A percentile compares a stretch with the other conserved stretches of the same genome.
phyloP scores from a whole-genome alignment of 2,113 vertebrate genomes.

The Thinocorus orbignyianus region DNA sequence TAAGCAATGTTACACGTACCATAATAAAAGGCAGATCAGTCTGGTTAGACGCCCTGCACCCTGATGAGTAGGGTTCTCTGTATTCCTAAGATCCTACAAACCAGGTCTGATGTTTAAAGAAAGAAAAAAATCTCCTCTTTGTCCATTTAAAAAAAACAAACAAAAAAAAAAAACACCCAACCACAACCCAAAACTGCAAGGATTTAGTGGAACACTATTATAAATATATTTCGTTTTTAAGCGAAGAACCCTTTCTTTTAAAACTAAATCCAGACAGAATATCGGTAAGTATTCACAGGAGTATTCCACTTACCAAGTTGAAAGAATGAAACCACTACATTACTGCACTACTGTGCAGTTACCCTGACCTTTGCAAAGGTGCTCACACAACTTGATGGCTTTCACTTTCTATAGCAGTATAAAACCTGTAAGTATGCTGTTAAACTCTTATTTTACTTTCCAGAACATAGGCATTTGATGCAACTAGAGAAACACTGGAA shows the following conservation, averaged over 20 bases:
- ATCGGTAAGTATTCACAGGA: neutral
- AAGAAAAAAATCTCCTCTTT: neutral
- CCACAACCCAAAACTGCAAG: neutral
- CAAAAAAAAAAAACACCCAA: too few species aligned
- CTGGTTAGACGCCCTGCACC: neutral
- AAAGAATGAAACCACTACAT: neutral
- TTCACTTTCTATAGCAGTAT: neutral
- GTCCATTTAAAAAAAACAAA: neutral
- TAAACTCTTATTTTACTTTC: neutral
- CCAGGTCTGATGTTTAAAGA: neutral
- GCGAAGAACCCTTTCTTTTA: neutral
- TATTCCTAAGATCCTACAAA: neutral
- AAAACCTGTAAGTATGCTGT: neutral
- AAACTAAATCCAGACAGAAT: neutral
- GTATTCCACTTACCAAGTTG: neutral
- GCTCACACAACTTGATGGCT: neutral
- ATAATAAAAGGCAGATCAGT: neutral
- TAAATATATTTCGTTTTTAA: neutral
- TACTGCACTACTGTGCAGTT: neutral
- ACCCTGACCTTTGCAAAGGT: neutral
- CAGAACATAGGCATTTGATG: fast-evolving
- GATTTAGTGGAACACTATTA: neutral
- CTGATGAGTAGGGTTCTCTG: neutral
- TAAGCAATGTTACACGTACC: fast-evolving
- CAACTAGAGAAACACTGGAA: neutral